Evolutionary conservation across 2,888 invertebrate species (phyloP).

Genomic region (Lingula anatina): DNA sequence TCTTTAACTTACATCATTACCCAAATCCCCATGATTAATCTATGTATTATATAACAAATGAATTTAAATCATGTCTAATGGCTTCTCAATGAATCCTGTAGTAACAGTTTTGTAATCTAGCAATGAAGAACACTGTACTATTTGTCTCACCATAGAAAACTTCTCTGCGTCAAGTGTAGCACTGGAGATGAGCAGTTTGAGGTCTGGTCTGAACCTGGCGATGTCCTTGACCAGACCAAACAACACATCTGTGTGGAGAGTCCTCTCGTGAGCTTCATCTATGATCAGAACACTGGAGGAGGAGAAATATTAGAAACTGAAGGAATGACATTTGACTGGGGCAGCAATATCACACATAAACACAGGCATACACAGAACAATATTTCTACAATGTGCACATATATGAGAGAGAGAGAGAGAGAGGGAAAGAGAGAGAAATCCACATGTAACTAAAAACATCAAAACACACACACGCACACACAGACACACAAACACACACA

Average conservation of each 20-base stretch:
- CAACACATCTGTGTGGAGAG: conserved; percentile 94
- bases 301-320: neutral
- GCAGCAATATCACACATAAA: neutral
- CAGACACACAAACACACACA: too few relatives aligned
- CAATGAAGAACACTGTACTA: too few relatives aligned
- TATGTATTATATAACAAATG: too few relatives aligned
- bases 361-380: neutral
- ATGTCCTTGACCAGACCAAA: conserved; percentile 95
- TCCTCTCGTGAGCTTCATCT: conserved; percentile 98
- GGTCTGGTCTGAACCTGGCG: conserved; percentile 79
- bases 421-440: conserved; percentile 1
- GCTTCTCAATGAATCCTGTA: too few relatives aligned
- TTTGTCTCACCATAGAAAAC: conserved; percentile 66
- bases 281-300: conserved; percentile 87
- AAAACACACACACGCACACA: too few relatives aligned
- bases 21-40: too few relatives aligned
- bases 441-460: too few relatives aligned
- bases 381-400: neutral
- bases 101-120: too few relatives aligned
- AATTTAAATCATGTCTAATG: too few relatives aligned
- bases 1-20: too few relatives aligned
- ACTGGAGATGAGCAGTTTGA: conserved; percentile 94
- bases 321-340: too few relatives aligned
- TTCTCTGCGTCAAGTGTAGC: conserved; percentile 98
- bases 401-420: conserved; percentile 5